Base-by-base conservation (phyloP, 2,888 invertebrate genomes). In the Eupelmus urozonus region DNA sequence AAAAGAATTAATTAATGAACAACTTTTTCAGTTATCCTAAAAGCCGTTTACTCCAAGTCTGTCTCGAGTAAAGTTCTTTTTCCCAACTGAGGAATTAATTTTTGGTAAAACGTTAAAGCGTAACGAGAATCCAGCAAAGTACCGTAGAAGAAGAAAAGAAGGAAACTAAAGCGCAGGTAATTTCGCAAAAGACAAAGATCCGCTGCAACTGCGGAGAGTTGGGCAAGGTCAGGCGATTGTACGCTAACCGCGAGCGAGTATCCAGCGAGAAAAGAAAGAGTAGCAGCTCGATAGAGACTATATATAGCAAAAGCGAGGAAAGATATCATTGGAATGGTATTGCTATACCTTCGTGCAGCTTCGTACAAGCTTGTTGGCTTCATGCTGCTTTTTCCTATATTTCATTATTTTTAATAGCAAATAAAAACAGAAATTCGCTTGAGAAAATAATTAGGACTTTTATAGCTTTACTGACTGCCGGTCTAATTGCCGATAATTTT, bases 181-280 rank as follows among this genome's bases (percentile, higher is more conserved):
- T 80, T 78, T 75, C 71, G 69, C 71, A 55, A 66, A 76, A 77
- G 76, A 71, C 57, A 71, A 62, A 79, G 78, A 79, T 73, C 53
- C 51, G 62, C 42, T 53, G 62, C 45, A 34, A 9, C 3, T 34
- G 2, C 45, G 45, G 16, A 66, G 25, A 62, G 55, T 62, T 62
- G 75, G 40, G 42, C 49, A 55, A 79, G 67, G 73, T 71, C 65
- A 59, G 69, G 57, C 40, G 55, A 76, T 73, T 53, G 20, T 23
- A 67, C 75, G 69, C 66, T 57, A 51, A 51, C 66, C 51, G 27
- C 20, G 49, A 53, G 62, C 13, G 2, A 34, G 45, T 9, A 27
- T 5, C 34, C 49, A 72, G 51, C 27, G 29, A 60, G 69, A 7
- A 59, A 53, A 18, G 49, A 67, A 13, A 62, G 49, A 51, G n/a